Percentiles rank a stretch among this genome's conserved stretches.
These are phyloP conservation scores for Coenonympha arcania DNA, from an alignment of 2,888 invertebrate species.

Conservation along the genomic window DNA sequence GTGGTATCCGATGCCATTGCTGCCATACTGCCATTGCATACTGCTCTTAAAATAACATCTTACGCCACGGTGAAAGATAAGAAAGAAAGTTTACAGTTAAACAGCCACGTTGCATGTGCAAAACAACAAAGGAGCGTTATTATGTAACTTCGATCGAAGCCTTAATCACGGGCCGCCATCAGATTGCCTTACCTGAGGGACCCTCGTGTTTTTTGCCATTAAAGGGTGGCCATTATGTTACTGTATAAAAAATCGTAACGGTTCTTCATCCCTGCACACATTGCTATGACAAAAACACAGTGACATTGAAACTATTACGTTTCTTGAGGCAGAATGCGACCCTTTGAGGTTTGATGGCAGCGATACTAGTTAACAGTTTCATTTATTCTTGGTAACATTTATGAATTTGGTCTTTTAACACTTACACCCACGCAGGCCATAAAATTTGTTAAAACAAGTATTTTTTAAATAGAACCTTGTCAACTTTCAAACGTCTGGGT, in stretches of 20 bases:
- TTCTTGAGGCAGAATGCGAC: conserved; percentile 54
- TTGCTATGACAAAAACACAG: conserved; percentile 65
- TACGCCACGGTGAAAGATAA: conserved; percentile 24
- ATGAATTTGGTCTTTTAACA: too few species aligned
- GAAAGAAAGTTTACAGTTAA: conserved; percentile 51
- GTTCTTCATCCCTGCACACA: conserved; percentile 63
- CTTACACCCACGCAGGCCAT: too few species aligned
- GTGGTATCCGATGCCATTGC: conserved; percentile 8
- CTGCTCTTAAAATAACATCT: conserved; percentile 23
- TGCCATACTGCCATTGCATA: too few species aligned
- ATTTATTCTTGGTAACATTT: too few species aligned
- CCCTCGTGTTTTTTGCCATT: conserved; percentile 51
- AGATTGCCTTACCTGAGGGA: conserved; percentile 66
- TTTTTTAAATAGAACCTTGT: too few species aligned
- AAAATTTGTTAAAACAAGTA: too few species aligned
- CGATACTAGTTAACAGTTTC: too few species aligned
- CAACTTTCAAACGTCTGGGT: too few species aligned
- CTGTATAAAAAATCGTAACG: conserved; percentile 62
- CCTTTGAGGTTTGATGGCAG: conserved; percentile 28
- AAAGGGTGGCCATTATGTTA: conserved; percentile 65
- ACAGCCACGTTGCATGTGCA: conserved; percentile 45
- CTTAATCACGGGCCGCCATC: conserved; percentile 59
- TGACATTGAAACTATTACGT: conserved; percentile 62
- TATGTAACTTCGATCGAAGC: conserved; percentile 52
- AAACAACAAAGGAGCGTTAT: conserved; percentile 40